Evolutionary conservation across 2,888 invertebrate genomes (phyloP).

Genomic region (Oegoconia quadripuncta): DNA sequence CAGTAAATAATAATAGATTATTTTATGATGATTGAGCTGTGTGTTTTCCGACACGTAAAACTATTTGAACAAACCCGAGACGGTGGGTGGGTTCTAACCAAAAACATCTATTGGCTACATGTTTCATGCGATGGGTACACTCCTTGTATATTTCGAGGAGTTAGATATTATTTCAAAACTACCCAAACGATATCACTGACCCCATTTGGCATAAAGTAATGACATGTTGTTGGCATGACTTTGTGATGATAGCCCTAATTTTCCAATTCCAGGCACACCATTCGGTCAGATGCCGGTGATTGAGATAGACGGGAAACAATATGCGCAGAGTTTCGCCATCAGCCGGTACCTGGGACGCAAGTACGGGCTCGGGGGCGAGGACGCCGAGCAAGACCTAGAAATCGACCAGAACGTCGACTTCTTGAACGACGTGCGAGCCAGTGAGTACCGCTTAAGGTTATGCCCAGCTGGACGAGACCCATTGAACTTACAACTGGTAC

Average conservation of each 20-base stretch:
- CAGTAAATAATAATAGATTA: too few relatives aligned
- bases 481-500: too few relatives aligned
- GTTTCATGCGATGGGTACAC: too few relatives aligned
- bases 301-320: constrained; percentile 80
- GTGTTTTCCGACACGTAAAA: too few relatives aligned
- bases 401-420: constrained; percentile 82
- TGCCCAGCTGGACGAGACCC: too few relatives aligned
- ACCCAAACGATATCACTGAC: not conserved
- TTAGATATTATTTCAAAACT: too few relatives aligned
- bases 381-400: constrained; percentile 78
- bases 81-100: too few relatives aligned
- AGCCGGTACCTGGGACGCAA: constrained; percentile 81
- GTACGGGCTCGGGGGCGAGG: constrained; percentile 76
- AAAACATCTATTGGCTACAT: too few relatives aligned
- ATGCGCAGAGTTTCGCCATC: constrained; percentile 80
- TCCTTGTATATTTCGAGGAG: too few relatives aligned
- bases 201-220: not conserved
- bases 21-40: too few relatives aligned
- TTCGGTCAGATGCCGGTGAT: constrained; percentile 82
- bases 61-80: too few relatives aligned
- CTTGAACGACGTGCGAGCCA: constrained; percentile 77
- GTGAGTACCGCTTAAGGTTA: constrained; percentile 54
- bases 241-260: not conserved
- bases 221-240: not conserved
- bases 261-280: constrained; percentile 65